These are phyloP conservation scores for Xiphophorus maculatus DNA, from an alignment of 2,113 vertebrate genomes.

Conservation along the genomic window DNA sequence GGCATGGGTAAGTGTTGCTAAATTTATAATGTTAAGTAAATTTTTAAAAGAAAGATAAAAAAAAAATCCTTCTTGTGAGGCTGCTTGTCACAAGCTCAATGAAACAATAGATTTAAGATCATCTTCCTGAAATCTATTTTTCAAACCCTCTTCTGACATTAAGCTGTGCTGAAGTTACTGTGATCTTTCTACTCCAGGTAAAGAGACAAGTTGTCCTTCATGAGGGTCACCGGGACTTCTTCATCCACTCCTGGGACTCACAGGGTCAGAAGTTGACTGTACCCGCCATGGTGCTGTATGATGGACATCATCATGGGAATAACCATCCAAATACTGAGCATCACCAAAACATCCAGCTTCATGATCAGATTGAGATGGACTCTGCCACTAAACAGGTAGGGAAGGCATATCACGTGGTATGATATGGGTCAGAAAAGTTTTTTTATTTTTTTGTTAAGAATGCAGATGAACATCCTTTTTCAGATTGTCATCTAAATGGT, in stretches of 20 bases:
- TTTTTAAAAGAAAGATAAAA: too few species aligned
- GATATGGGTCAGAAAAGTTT: not conserved
- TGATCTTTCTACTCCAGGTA: conserved; percentile 38
- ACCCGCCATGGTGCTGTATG: conserved; percentile 46
- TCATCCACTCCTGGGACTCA: conserved; percentile 62
- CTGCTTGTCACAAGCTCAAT: too few species aligned
- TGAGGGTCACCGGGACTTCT: conserved; percentile 52
- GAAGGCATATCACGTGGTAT: not conserved
- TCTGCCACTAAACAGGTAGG: conserved; percentile 25
- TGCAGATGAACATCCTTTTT: too few species aligned
- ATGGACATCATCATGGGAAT: not conserved
- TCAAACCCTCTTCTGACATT: not conserved
- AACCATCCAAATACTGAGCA: not conserved
- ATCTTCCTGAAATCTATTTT: not conserved
- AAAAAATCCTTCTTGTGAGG: too few species aligned
- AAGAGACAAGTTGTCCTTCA: conserved; percentile 57
- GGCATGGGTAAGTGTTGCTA: too few species aligned
- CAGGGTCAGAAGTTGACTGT: conserved; percentile 47
- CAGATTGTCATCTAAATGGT: too few species aligned
- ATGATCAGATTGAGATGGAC: not conserved
- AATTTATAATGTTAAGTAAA: too few species aligned
- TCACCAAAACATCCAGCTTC: conserved; percentile 4
- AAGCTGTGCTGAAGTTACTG: too few species aligned
- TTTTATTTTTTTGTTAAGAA: too few species aligned
- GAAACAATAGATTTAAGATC: too few species aligned